A percentile compares a stretch with the other conserved stretches of the same genome.
Evolutionary conservation across 2,113 vertebrate genomes (phyloP).

Genomic region (Mola mola): DNA sequence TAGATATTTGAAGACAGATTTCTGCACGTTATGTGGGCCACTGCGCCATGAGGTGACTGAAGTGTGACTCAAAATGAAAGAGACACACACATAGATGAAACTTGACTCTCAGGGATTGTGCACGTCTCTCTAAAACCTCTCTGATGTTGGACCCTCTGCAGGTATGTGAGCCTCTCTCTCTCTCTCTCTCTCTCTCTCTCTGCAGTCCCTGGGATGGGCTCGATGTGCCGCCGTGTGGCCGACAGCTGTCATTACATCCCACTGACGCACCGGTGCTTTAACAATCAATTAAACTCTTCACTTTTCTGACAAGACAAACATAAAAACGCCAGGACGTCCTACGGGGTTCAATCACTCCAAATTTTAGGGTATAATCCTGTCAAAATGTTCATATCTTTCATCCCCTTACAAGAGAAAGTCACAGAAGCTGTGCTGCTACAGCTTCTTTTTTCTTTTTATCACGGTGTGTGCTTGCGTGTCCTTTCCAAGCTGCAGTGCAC

Average conservation of each 20-base stretch:
- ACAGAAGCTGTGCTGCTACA: too few relatives aligned
- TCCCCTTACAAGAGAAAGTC: too few relatives aligned
- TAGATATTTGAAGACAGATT: not conserved
- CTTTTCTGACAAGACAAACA: constrained; percentile 7
- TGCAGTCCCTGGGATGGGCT: not conserved
- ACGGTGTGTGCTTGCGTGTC: too few relatives aligned
- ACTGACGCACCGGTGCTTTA: too few relatives aligned
- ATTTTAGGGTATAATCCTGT: too few relatives aligned
- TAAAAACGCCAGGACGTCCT: too few relatives aligned
- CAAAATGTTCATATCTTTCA: too few relatives aligned
- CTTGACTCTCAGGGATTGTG: not conserved
- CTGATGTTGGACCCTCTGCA: constrained; percentile 31
- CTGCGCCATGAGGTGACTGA: constrained; percentile 1
- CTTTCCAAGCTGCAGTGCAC: not conserved
- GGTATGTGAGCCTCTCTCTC: too few relatives aligned
- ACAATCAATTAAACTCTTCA: too few relatives aligned
- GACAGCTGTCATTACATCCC: constrained; percentile 48
- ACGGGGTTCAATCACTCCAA: too few relatives aligned
- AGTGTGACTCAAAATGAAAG: constrained; percentile 6
- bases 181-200: too few relatives aligned
- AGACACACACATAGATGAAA: not conserved
- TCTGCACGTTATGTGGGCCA: constrained; percentile 22
- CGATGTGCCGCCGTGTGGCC: constrained; percentile 61
- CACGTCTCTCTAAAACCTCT: not conserved
- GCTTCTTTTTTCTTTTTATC: too few relatives aligned